Conservation (phyloP, 2,888 invertebrate species). For the Hemicrepidius hirtus region DNA sequence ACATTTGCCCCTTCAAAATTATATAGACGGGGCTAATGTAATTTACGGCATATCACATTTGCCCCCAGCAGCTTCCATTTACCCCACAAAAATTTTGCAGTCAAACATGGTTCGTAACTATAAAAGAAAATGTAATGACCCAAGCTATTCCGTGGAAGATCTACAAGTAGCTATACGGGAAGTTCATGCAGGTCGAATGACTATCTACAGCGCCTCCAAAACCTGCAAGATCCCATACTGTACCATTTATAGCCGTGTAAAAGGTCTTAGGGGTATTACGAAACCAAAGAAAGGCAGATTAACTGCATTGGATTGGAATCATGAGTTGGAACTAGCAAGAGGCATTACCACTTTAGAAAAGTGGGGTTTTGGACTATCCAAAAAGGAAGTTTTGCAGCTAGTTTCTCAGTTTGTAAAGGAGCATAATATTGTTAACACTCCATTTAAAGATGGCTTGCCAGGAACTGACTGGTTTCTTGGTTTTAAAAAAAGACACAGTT, state of each 20-base stretch:
- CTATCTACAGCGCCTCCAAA: too few species aligned
- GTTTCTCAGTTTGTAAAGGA: slow-evolving; percentile 53
- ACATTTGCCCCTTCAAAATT: too few species aligned
- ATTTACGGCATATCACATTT: too few species aligned
- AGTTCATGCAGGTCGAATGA: too few species aligned
- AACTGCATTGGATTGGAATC: neutral
- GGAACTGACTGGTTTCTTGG: slow-evolving; percentile 60
- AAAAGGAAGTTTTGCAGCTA: slow-evolving; percentile 57
- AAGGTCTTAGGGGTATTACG: neutral
- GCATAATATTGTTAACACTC: slow-evolving; percentile 57
- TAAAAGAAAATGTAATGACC: neutral
- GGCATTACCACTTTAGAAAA: slow-evolving; percentile 3
- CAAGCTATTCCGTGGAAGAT: neutral
- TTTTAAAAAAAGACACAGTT: too few species aligned
- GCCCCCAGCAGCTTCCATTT: too few species aligned
- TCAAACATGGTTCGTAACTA: neutral
- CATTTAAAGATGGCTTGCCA: slow-evolving; percentile 59
- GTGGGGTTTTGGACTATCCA: slow-evolving; percentile 57
- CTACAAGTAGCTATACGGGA: neutral
- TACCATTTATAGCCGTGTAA: neutral
- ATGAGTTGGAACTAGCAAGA: slow-evolving; percentile 11
- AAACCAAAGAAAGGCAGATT: neutral
- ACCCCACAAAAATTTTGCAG: too few species aligned
- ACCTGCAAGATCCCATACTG: neutral
- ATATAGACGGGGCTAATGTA: too few species aligned